Evolutionary conservation across 2,113 vertebrate species (phyloP).

Genomic region (Trichomycterus rosablanca): DNA sequence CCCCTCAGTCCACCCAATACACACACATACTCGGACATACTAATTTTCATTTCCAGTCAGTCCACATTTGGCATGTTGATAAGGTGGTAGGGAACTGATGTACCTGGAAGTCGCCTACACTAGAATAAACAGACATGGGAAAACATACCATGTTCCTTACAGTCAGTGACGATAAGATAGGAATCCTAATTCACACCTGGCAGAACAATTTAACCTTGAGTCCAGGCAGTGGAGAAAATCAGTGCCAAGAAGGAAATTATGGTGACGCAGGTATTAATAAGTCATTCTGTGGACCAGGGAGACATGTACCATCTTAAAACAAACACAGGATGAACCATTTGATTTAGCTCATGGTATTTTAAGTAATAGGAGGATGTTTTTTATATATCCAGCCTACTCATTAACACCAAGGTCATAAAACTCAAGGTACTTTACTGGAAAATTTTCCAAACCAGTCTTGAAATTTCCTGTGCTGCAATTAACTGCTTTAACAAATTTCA

Average conservation of each 20-base stretch:
- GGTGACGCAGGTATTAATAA: slow-evolving; percentile 49
- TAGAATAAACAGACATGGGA: slow-evolving; percentile 32
- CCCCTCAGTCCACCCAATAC: no score
- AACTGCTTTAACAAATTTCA: neutral
- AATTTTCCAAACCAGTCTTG: neutral
- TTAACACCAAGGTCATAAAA: neutral
- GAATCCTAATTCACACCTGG: no score
- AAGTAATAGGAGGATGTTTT: slow-evolving; percentile 39
- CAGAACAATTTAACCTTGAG: no score
- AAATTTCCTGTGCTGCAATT: neutral
- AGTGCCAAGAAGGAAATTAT: slow-evolving; percentile 47
- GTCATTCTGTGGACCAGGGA: slow-evolving; percentile 54
- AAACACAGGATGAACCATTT: slow-evolving; percentile 40
- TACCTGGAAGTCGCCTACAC: slow-evolving; percentile 3
- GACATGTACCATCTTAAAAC: slow-evolving; percentile 24
- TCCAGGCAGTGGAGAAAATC: neutral
- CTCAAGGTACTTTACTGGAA: neutral
- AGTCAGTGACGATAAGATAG: no score
- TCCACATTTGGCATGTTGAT: no score
- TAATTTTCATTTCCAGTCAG: no score
- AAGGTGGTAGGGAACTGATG: no score
- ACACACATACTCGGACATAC: no score
- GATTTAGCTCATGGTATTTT: slow-evolving; percentile 48
- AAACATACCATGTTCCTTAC: slow-evolving; percentile 20
- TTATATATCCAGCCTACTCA: slow-evolving; percentile 33